Evolutionary conservation across 2,888 invertebrate species (phyloP).

Genomic region (Pyrochroa serraticornis): DNA sequence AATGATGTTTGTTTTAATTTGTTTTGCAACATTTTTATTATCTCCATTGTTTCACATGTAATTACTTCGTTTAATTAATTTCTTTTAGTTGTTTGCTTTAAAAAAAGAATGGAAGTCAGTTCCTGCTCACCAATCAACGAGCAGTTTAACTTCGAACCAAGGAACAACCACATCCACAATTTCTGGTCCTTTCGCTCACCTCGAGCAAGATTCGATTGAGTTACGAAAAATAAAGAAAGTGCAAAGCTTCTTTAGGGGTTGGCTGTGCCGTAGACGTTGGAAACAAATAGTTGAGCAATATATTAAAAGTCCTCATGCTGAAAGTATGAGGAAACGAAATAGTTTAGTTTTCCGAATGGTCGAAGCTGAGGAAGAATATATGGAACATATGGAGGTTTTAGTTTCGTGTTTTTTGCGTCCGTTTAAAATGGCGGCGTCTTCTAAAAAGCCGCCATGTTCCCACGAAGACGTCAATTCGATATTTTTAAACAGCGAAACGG

Average conservation of each 20-base stretch:
- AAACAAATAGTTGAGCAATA: slow-evolving; percentile 95
- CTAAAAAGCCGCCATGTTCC: slow-evolving; percentile 89
- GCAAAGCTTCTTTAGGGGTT: slow-evolving; percentile 91
- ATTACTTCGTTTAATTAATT: slow-evolving; percentile 1
- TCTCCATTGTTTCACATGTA: background rate
- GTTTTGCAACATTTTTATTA: background rate
- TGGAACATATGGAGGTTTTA: slow-evolving; percentile 85
- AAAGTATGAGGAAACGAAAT: slow-evolving; percentile 91
- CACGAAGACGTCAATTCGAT: slow-evolving; percentile 95
- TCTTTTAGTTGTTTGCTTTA: slow-evolving; percentile 73
- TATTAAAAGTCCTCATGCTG: slow-evolving; percentile 92
- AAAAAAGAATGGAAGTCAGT: slow-evolving; percentile 79
- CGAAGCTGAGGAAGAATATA: slow-evolving; percentile 91
- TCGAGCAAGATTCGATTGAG: slow-evolving; percentile 70
- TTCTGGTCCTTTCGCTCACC: slow-evolving; percentile 42
- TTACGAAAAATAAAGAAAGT: slow-evolving; percentile 87
- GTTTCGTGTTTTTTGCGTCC: slow-evolving; percentile 87
- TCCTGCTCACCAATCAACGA: slow-evolving; percentile 46
- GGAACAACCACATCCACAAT: slow-evolving; percentile 41
- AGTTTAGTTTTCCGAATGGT: slow-evolving; percentile 90
- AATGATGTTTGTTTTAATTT: slow-evolving; percentile 9
- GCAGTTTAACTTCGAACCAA: slow-evolving; percentile 45
- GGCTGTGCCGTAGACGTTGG: slow-evolving; percentile 90
- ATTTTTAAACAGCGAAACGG: slow-evolving; percentile 90
- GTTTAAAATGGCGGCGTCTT: slow-evolving; percentile 93